A percentile compares a stretch with the other conserved stretches of the same genome.
Evolutionary conservation across 1,140 invertebrate species (phyloP).

Genomic region (Drosophila ohnishii): DNA sequence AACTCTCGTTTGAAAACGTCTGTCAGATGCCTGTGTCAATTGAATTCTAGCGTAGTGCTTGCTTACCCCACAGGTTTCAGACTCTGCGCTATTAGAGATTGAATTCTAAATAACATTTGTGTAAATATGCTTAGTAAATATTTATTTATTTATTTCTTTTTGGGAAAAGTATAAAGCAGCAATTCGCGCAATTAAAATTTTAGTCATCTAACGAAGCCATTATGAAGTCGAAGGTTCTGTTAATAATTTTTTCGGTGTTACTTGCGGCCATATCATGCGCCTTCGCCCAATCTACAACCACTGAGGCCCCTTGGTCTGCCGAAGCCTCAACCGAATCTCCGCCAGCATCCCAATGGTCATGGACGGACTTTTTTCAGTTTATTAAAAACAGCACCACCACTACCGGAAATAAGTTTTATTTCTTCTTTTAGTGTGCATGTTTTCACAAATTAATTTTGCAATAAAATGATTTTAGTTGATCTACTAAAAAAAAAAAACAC

Average conservation of each 20-base stretch:
- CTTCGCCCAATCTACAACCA: not conserved
- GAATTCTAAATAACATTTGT: conserved; percentile 30
- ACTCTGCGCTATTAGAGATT: conserved; percentile 15
- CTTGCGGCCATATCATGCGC: not conserved
- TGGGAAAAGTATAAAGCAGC: conserved; percentile 25
- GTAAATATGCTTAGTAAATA: conserved; percentile 20
- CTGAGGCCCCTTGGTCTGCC: not conserved
- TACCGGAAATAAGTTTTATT: conserved; percentile 45
- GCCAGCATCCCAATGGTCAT: conserved; percentile 14
- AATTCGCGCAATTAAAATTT: not conserved
- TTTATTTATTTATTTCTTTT: not conserved
- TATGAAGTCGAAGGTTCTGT: conserved; percentile 21
- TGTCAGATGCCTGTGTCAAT: not conserved
- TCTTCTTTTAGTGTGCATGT: conserved; percentile 29
- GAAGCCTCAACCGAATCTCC: not conserved
- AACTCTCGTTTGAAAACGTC: not conserved
- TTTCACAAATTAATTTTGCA: not conserved
- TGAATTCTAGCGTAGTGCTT: not conserved
- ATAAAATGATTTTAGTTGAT: not conserved
- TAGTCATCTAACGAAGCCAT: conserved; percentile 14
- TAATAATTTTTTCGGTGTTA: conserved; percentile 2
- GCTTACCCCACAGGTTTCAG: not conserved
- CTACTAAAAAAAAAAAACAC: not conserved
- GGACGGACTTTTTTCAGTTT: conserved; percentile 10
- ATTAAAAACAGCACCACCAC: conserved; percentile 12